phyloP scores from a whole-genome alignment of 1,140 invertebrate species.

The Ericerus pela region DNA sequence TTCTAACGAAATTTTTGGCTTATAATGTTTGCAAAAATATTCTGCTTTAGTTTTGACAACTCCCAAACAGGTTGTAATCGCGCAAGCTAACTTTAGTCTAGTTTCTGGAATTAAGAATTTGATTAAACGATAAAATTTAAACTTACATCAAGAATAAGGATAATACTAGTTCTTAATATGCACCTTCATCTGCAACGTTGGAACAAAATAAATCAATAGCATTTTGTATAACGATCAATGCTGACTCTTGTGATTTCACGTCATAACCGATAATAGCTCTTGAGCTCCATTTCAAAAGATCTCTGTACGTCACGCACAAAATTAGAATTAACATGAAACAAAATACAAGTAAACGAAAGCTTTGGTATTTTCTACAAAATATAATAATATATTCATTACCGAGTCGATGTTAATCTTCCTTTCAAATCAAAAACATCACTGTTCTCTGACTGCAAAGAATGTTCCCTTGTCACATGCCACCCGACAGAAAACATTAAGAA shows the following conservation, averaged over 20 bases:
- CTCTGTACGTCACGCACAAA: no score
- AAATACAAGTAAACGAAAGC: background rate
- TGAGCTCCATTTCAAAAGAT: slow-evolving; percentile 84
- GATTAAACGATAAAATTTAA: no score
- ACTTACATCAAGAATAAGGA: no score
- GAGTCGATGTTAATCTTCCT: slow-evolving; percentile 51
- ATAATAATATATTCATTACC: slow-evolving; percentile 16
- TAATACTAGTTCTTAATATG: slow-evolving; percentile 13
- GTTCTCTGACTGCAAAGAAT: slow-evolving; percentile 20
- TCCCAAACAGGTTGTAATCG: slow-evolving; percentile 65
- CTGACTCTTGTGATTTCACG: slow-evolving; percentile 53
- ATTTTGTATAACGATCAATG: slow-evolving; percentile 68
- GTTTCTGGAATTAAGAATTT: slow-evolving; percentile 31
- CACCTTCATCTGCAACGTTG: slow-evolving; percentile 43
- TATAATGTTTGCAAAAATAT: slow-evolving; percentile 60
- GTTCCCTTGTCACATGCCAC: slow-evolving; percentile 36
- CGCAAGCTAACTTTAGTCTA: slow-evolving; percentile 48
- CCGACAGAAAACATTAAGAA: slow-evolving; percentile 66
- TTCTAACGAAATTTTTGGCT: slow-evolving; percentile 50
- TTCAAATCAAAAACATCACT: slow-evolving; percentile 26
- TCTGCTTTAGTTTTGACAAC: slow-evolving; percentile 68
- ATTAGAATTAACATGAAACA: background rate
- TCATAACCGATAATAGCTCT: slow-evolving; percentile 59
- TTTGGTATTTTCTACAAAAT: background rate
- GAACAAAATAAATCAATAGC: slow-evolving; percentile 82